Evolutionary conservation across 2,888 invertebrate species (phyloP).

Genomic region (Iselma pallidipennis): DNA sequence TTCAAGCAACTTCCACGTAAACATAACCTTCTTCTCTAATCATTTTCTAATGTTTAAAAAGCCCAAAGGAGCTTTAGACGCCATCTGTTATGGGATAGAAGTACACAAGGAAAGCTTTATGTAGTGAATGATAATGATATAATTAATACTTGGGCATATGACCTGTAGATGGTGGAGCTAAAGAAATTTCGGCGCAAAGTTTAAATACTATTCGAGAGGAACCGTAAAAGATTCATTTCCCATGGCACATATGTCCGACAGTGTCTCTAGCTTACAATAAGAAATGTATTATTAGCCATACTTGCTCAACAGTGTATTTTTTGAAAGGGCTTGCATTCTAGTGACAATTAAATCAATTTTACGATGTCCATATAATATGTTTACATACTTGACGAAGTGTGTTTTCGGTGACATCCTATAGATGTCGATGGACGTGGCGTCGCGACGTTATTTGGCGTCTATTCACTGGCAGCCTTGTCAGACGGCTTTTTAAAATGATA

Average conservation of each 20-base stretch:
- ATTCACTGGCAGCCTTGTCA: background rate
- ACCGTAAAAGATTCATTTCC: no score
- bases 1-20: background rate
- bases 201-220: background rate
- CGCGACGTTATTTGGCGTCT: background rate
- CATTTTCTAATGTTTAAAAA: background rate
- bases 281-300: no score
- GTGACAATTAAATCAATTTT: no score
- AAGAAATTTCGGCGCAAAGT: background rate
- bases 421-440: background rate
- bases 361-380: no score
- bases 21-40: background rate
- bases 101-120: background rate
- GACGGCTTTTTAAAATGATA: slow-evolving; percentile 16
- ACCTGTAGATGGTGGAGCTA: background rate
- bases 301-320: no score
- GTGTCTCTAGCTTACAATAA: no score
- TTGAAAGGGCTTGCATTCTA: no score
- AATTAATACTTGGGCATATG: background rate
- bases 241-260: no score
- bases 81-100: background rate
- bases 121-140: background rate
- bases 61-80: background rate
- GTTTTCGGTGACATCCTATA: background rate
- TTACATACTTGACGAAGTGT: no score